These are phyloP conservation scores for Aplocera efformata DNA, from an alignment of 2,888 invertebrate genomes.

Conservation along the genomic window DNA sequence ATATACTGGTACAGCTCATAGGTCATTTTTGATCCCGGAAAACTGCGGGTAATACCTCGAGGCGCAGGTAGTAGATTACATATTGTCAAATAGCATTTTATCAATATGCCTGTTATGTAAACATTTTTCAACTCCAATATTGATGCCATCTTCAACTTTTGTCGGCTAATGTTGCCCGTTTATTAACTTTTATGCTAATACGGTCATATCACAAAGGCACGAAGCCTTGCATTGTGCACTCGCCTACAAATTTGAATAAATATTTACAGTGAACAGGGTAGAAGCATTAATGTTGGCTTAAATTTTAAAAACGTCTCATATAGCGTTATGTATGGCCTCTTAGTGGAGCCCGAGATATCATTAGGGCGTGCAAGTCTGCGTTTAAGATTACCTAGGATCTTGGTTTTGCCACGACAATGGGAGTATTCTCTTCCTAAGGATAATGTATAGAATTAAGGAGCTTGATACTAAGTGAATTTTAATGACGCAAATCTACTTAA, in stretches of 20 bases:
- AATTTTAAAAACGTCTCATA: slow-evolving; percentile 79
- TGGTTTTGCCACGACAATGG: slow-evolving; percentile 52
- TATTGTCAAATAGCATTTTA: no score
- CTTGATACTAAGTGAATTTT: slow-evolving; percentile 28
- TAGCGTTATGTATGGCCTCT: slow-evolving; percentile 77
- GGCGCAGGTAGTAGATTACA: no score
- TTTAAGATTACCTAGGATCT: slow-evolving; percentile 63
- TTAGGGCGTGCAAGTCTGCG: slow-evolving; percentile 65
- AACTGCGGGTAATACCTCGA: no score
- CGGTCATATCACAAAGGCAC: slow-evolving; percentile 58
- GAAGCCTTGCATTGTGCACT: slow-evolving; percentile 56
- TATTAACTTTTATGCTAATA: slow-evolving; percentile 60
- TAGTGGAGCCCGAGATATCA: slow-evolving; percentile 77
- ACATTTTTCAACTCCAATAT: no score
- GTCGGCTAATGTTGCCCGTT: no score
- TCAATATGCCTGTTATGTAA: no score
- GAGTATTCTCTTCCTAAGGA: slow-evolving; percentile 37
- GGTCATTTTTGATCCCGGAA: no score
- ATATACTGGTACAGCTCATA: no score
- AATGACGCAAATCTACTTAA: slow-evolving; percentile 21
- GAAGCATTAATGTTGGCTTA: slow-evolving; percentile 76
- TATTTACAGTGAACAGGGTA: slow-evolving; percentile 73
- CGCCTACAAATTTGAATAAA: slow-evolving; percentile 77
- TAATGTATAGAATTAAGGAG: slow-evolving; percentile 11
- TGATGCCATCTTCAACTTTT: no score